Percentiles rank a stretch among this genome's conserved stretches.
phyloP scores from a whole-genome alignment of 2,113 vertebrate species.

The Actenoides lindsayi region DNA sequence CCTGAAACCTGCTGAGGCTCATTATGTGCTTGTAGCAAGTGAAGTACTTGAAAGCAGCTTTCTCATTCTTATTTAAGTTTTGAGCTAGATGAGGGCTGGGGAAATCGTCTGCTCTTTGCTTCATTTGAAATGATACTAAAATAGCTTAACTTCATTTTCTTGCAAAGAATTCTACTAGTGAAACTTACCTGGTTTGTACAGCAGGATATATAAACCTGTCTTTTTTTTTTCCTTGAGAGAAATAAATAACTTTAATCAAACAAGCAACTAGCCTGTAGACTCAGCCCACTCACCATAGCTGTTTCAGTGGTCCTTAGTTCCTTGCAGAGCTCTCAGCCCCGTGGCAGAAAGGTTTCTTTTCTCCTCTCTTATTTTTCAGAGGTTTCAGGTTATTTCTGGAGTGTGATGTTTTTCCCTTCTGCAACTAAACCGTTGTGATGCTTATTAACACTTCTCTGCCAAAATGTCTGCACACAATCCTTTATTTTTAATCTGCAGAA shows the following conservation, averaged over 20 bases:
- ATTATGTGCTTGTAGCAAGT: neutral
- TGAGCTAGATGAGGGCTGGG: neutral
- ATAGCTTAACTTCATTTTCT: neutral
- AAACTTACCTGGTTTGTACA: neutral
- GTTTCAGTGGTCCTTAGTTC: neutral
- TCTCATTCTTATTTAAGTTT: neutral
- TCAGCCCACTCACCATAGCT: neutral
- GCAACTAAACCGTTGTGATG: neutral
- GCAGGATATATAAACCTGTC: neutral
- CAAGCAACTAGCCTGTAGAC: neutral
- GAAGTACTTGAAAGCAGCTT: neutral
- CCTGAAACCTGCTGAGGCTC: neutral
- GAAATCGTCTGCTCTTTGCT: neutral
- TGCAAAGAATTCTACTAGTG: neutral
- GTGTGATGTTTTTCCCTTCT: neutral
- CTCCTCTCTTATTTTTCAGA: neutral
- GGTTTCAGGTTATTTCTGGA: neutral
- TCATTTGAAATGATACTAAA: neutral
- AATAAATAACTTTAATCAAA: neutral
- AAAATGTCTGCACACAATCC: neutral
- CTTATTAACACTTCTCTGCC: neutral
- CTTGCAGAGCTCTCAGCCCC: neutral
- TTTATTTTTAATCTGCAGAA: constrained; percentile 12
- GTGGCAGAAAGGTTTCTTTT: neutral
- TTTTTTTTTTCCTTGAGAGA: neutral